phyloP scores from a whole-genome alignment of 2,797 vertebrate genomes.

The Anabas testudineus region DNA sequence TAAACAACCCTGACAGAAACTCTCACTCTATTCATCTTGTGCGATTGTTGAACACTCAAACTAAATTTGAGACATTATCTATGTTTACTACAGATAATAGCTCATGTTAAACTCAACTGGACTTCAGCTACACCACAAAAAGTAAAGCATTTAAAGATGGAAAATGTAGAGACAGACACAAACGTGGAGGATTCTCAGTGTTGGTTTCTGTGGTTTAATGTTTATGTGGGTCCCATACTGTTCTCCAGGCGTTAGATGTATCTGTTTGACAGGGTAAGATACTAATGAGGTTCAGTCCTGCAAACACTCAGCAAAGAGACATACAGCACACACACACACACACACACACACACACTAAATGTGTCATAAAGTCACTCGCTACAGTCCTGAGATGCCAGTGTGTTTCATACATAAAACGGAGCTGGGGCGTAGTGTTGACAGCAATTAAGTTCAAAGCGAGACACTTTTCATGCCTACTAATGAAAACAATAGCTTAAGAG shows the following conservation, averaged over 20 bases:
- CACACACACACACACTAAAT: conserved; percentile 14
- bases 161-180: too few relatives aligned
- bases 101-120: conserved; percentile 15
- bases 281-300: conserved; percentile 52
- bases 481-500: conserved; percentile 1
- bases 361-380: conserved; percentile 10
- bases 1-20: conserved; percentile 52
- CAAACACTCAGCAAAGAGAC: conserved; percentile 43
- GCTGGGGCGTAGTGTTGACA: conserved; percentile 21
- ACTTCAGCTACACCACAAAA: neutral
- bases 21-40: conserved; percentile 53
- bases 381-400: conserved; percentile 25
- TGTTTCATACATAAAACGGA: conserved; percentile 38
- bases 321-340: conserved; percentile 3
- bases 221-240: conserved; percentile 5
- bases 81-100: neutral
- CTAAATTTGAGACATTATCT: too few relatives aligned
- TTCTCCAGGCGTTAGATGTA: conserved; percentile 56
- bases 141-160: neutral
- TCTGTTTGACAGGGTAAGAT: conserved; percentile 55
- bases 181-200: neutral
- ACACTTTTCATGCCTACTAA: neutral
- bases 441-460: conserved; percentile 20
- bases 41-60: conserved; percentile 37
- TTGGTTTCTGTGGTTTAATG: conserved; percentile 12